Percentiles rank a stretch among this genome's conserved stretches.
These are phyloP conservation scores for Holotrichia oblita DNA, from an alignment of 1,140 invertebrate species.

Conservation along the genomic window DNA sequence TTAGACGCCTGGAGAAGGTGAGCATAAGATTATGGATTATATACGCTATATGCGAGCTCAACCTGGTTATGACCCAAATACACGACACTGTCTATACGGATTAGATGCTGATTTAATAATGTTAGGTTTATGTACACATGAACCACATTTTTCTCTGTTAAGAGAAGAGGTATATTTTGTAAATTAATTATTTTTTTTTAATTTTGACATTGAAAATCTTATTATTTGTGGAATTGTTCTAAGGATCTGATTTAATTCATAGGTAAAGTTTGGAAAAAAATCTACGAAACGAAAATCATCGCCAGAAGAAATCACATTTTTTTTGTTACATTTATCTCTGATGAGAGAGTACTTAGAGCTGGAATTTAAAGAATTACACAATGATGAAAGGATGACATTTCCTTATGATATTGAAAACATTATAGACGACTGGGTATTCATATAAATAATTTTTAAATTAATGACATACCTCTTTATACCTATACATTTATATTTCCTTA, in stretches of 20 bases:
- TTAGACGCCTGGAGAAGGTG: constrained; percentile 94
- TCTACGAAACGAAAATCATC: constrained; percentile 67
- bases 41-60: constrained; percentile 87
- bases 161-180: constrained; percentile 82
- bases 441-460: not conserved
- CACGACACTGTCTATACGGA: constrained; percentile 94
- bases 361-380: constrained; percentile 85
- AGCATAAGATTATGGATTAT: constrained; percentile 99
- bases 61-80: constrained; percentile 86
- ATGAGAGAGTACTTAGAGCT: constrained; percentile 92
- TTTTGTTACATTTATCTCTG: constrained; percentile 89
- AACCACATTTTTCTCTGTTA: constrained; percentile 92
- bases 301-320: constrained; percentile 92
- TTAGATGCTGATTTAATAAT: constrained; percentile 97
- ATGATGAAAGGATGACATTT: constrained; percentile 69
- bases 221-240: not conserved
- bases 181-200: not conserved
- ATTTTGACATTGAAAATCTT: not conserved
- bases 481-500: constrained; percentile 57
- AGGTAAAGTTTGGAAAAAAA: constrained; percentile 77
- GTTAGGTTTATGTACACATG: constrained; percentile 91
- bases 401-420: constrained; percentile 84
- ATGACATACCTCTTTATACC: not conserved
- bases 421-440: constrained; percentile 73
- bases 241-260: constrained; percentile 48